Conservation (phyloP, 2,113 vertebrate genomes). For the Hemibagrus wyckioides region DNA sequence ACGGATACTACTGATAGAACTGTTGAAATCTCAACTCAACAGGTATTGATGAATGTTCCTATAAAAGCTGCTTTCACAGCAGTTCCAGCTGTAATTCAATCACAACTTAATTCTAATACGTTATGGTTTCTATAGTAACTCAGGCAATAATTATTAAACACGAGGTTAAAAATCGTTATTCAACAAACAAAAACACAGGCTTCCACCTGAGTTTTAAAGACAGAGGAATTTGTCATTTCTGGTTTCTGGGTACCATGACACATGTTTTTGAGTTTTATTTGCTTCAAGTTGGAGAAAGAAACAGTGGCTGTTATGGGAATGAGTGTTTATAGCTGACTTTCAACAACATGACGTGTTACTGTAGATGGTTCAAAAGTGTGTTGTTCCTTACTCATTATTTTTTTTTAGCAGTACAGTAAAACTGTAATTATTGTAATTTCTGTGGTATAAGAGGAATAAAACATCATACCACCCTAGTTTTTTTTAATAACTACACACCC, state of each 20-base stretch:
- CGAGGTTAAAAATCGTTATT: not conserved
- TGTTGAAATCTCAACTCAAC: not conserved
- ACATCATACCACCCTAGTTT: not conserved
- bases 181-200: not conserved
- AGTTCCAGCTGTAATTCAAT: not conserved
- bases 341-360: not conserved
- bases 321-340: not conserved
- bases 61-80: not conserved
- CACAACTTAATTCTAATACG: not conserved
- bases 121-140: not conserved
- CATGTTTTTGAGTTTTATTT: not conserved
- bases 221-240: not conserved
- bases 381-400: not conserved
- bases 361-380: not conserved
- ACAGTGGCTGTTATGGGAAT: not conserved
- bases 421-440: not conserved
- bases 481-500: not conserved
- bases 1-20: not conserved
- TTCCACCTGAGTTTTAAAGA: not conserved
- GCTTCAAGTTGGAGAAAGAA: not conserved
- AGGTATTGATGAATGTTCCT: not conserved
- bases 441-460: not conserved
- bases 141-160: not conserved
- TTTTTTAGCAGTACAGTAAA: not conserved
- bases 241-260: not conserved